These are phyloP conservation scores for Balearica regulorum DNA, from an alignment of 2,797 vertebrate genomes.

Conservation along the genomic window DNA sequence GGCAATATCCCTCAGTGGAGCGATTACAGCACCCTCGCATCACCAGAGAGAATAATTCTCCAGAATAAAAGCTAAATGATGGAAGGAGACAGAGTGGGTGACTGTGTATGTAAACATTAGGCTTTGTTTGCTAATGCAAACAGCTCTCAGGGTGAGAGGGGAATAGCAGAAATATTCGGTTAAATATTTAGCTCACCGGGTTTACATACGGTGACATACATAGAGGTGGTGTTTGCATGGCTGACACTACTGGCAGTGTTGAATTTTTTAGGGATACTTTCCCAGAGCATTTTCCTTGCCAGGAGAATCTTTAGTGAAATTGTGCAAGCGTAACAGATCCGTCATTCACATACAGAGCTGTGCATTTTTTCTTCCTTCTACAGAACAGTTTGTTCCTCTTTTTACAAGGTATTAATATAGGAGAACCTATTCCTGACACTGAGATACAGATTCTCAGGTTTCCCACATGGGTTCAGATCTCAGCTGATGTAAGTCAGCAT, in stretches of 20 bases:
- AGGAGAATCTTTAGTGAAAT: background rate
- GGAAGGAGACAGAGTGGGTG: background rate
- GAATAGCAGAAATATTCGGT: conserved; percentile 2
- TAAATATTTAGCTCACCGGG: background rate
- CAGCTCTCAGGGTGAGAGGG: background rate
- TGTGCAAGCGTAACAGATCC: background rate
- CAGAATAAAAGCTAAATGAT: conserved; percentile 4
- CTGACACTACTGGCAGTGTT: background rate
- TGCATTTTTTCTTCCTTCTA: background rate
- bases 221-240: background rate
- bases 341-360: background rate
- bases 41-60: background rate
- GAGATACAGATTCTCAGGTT: background rate
- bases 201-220: background rate
- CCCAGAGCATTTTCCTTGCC: conserved; percentile 3
- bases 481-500: background rate
- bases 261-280: background rate
- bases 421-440: background rate
- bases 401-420: background rate
- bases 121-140: conserved; percentile 9
- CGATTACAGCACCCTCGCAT: background rate
- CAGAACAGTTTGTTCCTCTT: conserved; percentile 8
- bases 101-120: background rate
- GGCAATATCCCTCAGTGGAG: background rate
- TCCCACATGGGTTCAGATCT: background rate